Evolutionary conservation across 1,140 invertebrate species (phyloP), one percentile per base, ranked within the genome.

Genomic region (Thrips palmi): DNA sequence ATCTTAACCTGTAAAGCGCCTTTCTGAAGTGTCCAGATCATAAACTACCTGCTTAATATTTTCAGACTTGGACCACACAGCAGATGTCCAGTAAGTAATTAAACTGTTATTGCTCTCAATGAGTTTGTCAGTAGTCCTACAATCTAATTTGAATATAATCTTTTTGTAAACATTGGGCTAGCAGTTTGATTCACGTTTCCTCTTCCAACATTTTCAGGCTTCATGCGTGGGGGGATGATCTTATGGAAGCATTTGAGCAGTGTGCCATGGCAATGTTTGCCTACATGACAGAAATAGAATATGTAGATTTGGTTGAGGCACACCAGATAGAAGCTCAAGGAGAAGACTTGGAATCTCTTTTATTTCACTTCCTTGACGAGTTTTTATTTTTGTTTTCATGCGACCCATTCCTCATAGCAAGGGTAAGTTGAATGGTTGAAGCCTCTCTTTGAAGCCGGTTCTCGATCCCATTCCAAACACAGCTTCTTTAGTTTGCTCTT

Each of bases 281-380:
- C 4, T 97, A 97, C 54, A 97, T 96, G 82, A 96, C 92, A 11
- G 88, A 96, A 47, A 63, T 94, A 40, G 70, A 80, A 1, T 75
- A 68, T 41, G 85, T 97, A 1, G 73, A 91, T 48, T 81, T 91
- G 41, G 66, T 66, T 46, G 63, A 77, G 46, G 68, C 68, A n/a
- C 65, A 79, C 48, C 68, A 80, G 46, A 75, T 97, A 34, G 78
- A 88, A 60, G 84, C 82, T 0, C 67, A 76, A 47, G 87, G 77
- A 15, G 69, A 91, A 53, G 93, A 97, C 57, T 56, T 96, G 52
- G 59, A 80, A 45, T 75, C 79, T n/a, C 60, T 98, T 10, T 59
- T 98, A 0, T 98, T 76, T 54, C 78, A 89, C 51, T 94, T 93
- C 55, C 67, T 99, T 22, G 91, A 98, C 58, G 93, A 97, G 61